Base-by-base conservation (phyloP, 1,140 invertebrate genomes). In the Aethina tumida region DNA sequence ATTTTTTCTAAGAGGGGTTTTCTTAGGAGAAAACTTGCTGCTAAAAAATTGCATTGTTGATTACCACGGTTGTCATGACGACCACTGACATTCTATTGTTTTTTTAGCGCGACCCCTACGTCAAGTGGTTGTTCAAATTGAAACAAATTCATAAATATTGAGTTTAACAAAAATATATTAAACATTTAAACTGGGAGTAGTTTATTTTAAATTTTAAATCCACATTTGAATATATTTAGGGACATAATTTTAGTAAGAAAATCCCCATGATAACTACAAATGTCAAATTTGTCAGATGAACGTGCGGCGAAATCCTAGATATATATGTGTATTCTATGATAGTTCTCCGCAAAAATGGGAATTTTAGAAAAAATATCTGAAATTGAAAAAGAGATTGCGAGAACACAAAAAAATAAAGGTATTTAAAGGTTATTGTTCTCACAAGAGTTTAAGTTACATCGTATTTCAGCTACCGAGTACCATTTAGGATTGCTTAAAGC, bases 401-500 rank as follows among this genome's bases (percentile, higher is more conserved):
- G 94, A 50, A 99, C 96, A 15, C 96, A 99, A 65, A 99, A 99
- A 68, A 99, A 99, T 70, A 99, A 97, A 87, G 93, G 93, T 96
- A 69, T 50, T 47, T 38, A 30, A 13, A 17, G 25, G 22, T 26
- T 18, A 12, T 10, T 38, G 15, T 21, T 36, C 13, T 10, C 14
- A 28, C 8, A 20, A 35, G 13, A 24, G 21, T 27, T 27, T 17
- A 21, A 4, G 13, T 20, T n/a, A 39, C 7, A 18, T 35, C 17
- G 5, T 43, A 36, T 56, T 54, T n/a, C 28, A 96, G 96, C 96
- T 3, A 99, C 97, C 55, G 97, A 99, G 65, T 99, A 99, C 56
- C 96, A 99, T 77, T 77, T 99, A 65, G 96, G 97, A 18, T 68
- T 99, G 19, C 62, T 99, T 30, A 99, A 99, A 71, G 97, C 97